These are phyloP conservation scores for Drosophila eohydei DNA, from an alignment of 2,888 invertebrate genomes.

Conservation along the genomic window DNA sequence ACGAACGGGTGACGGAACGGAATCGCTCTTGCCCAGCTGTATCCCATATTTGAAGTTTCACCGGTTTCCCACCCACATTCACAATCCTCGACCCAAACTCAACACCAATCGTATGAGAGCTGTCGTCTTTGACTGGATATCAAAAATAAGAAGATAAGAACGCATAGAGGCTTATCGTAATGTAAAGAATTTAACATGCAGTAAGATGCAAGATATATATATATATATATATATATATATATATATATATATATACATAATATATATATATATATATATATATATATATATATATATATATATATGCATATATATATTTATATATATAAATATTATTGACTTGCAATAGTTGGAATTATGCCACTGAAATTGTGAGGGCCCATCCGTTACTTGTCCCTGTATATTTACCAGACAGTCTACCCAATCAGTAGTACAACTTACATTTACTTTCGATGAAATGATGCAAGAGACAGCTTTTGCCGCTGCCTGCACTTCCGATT, in stretches of 20 bases:
- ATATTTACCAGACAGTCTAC: neutral
- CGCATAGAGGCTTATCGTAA: too few relatives aligned
- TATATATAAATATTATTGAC: too few relatives aligned
- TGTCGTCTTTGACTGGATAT: slow-evolving; percentile 90
- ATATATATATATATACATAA: neutral
- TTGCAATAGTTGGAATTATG: too few relatives aligned
- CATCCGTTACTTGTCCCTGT: neutral
- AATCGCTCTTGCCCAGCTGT: slow-evolving; percentile 86
- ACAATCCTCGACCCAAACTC: slow-evolving; percentile 95
- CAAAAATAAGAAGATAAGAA: neutral
- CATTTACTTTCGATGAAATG: slow-evolving; percentile 94
- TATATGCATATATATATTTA: too few relatives aligned
- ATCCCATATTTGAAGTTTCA: slow-evolving; percentile 93
- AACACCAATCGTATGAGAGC: slow-evolving; percentile 94
- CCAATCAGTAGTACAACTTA: slow-evolving; percentile 85
- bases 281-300: neutral
- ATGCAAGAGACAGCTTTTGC: slow-evolving; percentile 93
- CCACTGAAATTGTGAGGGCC: neutral
- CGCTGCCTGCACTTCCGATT: slow-evolving; percentile 93
- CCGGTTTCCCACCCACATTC: slow-evolving; percentile 92
- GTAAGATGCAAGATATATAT: neutral
- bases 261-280: neutral
- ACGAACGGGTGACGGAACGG: slow-evolving; percentile 90
- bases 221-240: neutral
- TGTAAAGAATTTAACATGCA: too few relatives aligned